phyloP scores from a whole-genome alignment of 2,113 vertebrate genomes.

The Gila orcuttii region DNA sequence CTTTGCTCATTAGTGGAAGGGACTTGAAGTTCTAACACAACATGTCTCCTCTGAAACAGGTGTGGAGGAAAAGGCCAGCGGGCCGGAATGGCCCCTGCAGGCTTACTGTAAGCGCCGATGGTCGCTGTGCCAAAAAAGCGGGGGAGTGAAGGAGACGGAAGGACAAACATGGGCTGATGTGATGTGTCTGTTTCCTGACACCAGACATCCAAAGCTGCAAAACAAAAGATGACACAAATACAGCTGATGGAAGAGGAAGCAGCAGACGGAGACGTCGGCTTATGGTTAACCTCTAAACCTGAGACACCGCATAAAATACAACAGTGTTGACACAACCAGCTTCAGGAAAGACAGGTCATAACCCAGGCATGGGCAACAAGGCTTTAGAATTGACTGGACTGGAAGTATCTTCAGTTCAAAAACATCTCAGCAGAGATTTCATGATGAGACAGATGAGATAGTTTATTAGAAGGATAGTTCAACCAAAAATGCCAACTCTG shows the following conservation, averaged over 20 bases:
- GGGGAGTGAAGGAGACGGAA: conserved; percentile 34
- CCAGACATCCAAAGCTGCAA: conserved; percentile 48
- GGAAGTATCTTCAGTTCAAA: conserved; percentile 2
- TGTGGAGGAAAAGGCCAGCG: conserved; percentile 37
- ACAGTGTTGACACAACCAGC: not conserved
- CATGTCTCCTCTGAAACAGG: conserved; percentile 61
- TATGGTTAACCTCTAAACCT: conserved; percentile 43
- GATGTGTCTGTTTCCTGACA: conserved; percentile 57
- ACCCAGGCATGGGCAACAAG: conserved; percentile 9
- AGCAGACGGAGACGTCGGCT: conserved; percentile 20
- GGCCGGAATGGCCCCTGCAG: conserved; percentile 34
- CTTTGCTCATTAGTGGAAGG: conserved; percentile 77
- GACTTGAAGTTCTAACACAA: conserved; percentile 68
- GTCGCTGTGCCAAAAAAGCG: conserved; percentile 35
- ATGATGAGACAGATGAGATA: not conserved
- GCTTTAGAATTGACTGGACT: conserved; percentile 5
- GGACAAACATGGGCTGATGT: conserved; percentile 58
- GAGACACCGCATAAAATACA: conserved; percentile 25
- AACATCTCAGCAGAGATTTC: conserved; percentile 1
- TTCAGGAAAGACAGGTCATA: conserved; percentile 36
- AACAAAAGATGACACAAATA: conserved; percentile 48
- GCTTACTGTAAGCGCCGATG: conserved; percentile 42
- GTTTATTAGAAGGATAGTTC: not conserved
- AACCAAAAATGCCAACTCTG: not conserved
- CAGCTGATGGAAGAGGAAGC: conserved; percentile 34